A percentile compares a stretch with the other conserved stretches of the same genome.
Evolutionary conservation across 2,113 vertebrate species (phyloP).

Genomic region (Etheostoma cragini): DNA sequence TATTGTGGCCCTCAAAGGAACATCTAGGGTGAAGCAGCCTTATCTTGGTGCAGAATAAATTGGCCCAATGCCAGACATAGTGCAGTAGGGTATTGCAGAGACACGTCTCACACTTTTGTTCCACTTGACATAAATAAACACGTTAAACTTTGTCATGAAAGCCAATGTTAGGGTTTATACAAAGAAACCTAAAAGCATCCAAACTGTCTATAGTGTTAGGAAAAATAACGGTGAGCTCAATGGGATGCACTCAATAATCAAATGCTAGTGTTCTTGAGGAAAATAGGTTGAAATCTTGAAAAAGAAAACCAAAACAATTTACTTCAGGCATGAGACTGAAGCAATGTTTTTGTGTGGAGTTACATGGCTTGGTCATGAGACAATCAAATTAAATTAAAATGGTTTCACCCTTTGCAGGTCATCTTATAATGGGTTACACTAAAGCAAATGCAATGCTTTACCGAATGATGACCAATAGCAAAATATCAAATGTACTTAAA

Average conservation of each 20-base stretch:
- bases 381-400: no score
- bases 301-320: neutral
- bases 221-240: neutral
- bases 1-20: neutral
- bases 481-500: neutral
- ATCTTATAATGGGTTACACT: neutral
- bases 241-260: neutral
- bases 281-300: neutral
- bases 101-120: neutral
- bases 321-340: neutral
- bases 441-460: neutral
- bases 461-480: neutral
- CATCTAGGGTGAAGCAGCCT: slow-evolving; percentile 2
- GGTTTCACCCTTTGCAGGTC: neutral
- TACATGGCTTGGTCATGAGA: neutral
- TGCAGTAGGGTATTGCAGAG: neutral
- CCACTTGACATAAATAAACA: neutral
- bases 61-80: neutral
- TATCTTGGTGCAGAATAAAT: slow-evolving; percentile 1
- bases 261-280: neutral
- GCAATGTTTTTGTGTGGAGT: neutral
- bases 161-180: neutral
- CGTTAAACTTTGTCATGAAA: neutral
- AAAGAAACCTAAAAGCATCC: neutral
- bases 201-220: neutral